Evolutionary conservation across 2,113 vertebrate species (phyloP).

Genomic region (Nasalis larvatus): DNA sequence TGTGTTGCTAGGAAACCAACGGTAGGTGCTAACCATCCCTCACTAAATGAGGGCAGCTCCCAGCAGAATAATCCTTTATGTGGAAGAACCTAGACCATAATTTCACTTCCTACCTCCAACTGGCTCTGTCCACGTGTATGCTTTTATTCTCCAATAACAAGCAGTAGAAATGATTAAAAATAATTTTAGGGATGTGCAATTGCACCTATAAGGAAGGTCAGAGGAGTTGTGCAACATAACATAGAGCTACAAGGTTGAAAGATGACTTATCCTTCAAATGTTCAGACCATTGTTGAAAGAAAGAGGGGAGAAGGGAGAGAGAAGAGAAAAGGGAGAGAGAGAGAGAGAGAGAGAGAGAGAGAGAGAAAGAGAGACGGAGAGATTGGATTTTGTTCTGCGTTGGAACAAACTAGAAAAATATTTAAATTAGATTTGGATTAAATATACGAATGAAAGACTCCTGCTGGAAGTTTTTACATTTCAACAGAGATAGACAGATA

Average conservation of each 20-base stretch:
- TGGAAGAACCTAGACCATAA: conserved; percentile 50
- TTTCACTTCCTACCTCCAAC: conserved; percentile 57
- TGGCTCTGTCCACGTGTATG: not conserved
- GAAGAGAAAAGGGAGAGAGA: not conserved
- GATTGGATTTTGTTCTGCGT: not conserved
- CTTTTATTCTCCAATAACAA: conserved; percentile 46
- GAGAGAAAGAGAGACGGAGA: not conserved
- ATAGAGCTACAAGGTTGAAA: not conserved
- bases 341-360: not conserved
- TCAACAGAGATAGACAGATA: not conserved
- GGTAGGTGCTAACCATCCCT: conserved; percentile 67
- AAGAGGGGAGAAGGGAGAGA: no score
- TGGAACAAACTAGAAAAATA: not conserved
- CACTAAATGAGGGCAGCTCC: conserved; percentile 73
- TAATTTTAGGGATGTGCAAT: conserved; percentile 47
- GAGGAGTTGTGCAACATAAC: not conserved
- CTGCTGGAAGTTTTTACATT: not conserved
- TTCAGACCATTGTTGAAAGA: not conserved
- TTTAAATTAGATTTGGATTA: conserved; percentile 22
- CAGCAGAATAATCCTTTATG: conserved; percentile 63
- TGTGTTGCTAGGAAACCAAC: conserved; percentile 75
- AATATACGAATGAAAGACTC: not conserved
- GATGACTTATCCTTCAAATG: not conserved
- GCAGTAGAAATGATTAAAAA: conserved; percentile 55
- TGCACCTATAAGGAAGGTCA: not conserved